Evolutionary conservation across 2,888 invertebrate genomes (phyloP).

Genomic region (Amorpha juglandis): DNA sequence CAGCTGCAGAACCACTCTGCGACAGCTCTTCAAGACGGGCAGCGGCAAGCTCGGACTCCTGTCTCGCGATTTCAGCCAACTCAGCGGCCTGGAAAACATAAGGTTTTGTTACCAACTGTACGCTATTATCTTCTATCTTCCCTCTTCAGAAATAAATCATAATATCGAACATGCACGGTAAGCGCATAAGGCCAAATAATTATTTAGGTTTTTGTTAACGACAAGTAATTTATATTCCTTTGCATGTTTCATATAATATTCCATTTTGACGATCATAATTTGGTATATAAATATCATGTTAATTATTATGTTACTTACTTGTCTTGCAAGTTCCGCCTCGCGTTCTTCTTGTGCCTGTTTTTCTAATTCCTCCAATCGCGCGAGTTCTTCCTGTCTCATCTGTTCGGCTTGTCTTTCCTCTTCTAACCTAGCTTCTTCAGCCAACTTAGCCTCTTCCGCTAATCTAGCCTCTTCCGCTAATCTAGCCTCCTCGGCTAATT

Average conservation of each 20-base stretch:
- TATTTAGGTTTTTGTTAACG: no score
- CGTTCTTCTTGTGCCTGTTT: conserved; percentile 86
- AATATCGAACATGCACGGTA: no score
- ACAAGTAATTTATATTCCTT: no score
- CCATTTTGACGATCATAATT: not conserved
- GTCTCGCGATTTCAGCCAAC: conserved; percentile 86
- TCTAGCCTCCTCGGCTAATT: conserved; percentile 70
- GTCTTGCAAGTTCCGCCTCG: conserved; percentile 87
- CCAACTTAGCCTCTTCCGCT: conserved; percentile 69
- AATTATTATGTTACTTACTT: conserved; percentile 58
- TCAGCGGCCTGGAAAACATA: conserved; percentile 84
- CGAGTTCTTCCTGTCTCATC: conserved; percentile 82
- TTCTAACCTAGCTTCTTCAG: conserved; percentile 64
- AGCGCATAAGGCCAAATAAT: no score
- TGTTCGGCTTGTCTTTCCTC: conserved; percentile 80
- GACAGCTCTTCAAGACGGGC: conserved; percentile 85
- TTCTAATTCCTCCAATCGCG: conserved; percentile 84
- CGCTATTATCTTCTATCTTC: not conserved
- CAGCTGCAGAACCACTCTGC: conserved; percentile 69
- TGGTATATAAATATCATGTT: not conserved
- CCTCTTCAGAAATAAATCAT: not conserved
- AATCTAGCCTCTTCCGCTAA: conserved; percentile 76
- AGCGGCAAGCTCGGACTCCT: conserved; percentile 84
- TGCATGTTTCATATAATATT: no score
- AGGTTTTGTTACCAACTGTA: conserved; percentile 7